Evolutionary conservation across 2,797 vertebrate genomes (phyloP).

Genomic region (Rhinella marina): DNA sequence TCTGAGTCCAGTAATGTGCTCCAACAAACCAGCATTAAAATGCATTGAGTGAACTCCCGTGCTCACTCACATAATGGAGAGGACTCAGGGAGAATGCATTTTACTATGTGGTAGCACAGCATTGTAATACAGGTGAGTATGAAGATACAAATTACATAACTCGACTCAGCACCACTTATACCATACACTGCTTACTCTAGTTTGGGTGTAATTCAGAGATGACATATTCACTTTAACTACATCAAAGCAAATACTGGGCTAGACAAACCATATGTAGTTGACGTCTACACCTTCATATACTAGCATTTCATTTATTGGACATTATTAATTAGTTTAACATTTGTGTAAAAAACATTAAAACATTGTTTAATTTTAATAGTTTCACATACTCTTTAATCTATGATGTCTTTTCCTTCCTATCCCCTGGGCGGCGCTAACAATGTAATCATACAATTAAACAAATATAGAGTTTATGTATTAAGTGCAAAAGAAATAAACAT

Average conservation of each 20-base stretch:
- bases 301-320: not conserved
- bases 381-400: not conserved
- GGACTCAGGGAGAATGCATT: no score
- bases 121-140: no score
- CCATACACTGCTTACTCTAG: no score
- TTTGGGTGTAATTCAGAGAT: no score
- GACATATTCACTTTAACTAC: not conserved
- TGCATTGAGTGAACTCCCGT: no score
- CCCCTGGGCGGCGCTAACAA: not conserved
- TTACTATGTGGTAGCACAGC: no score
- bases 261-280: not conserved
- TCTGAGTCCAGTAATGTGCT: no score
- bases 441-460: not conserved
- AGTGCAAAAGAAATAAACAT: conserved; percentile 68
- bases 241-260: not conserved
- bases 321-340: not conserved
- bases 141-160: no score
- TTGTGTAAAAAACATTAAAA: not conserved
- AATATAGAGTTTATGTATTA: conserved; percentile 63
- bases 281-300: not conserved
- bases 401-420: not conserved
- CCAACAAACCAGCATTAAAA: no score
- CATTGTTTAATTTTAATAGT: no score
- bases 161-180: no score
- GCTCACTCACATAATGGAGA: no score